Percentiles rank a stretch among this genome's conserved stretches.
Evolutionary conservation across 2,797 vertebrate species (phyloP).

Genomic region (Luscinia luscinia): DNA sequence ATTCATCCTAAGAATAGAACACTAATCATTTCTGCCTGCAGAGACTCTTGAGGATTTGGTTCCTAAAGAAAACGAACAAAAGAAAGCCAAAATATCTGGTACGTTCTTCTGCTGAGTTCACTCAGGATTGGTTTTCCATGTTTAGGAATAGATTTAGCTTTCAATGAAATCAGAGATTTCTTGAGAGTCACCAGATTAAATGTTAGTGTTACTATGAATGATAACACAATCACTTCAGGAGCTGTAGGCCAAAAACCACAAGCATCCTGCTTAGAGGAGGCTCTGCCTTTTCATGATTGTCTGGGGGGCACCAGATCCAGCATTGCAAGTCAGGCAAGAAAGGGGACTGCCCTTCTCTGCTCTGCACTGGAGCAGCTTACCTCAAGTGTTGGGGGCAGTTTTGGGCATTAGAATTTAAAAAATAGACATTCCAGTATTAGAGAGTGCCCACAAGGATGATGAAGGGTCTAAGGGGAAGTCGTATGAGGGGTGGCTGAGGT

Average conservation of each 20-base stretch:
- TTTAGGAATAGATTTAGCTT: constrained; percentile 43
- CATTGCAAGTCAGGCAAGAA: fast-evolving
- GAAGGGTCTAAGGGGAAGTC: neutral
- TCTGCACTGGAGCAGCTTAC: fast-evolving
- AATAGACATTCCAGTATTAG: neutral
- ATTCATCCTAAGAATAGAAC: constrained; percentile 69
- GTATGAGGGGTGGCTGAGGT: neutral
- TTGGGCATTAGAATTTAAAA: neutral
- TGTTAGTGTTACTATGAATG: neutral
- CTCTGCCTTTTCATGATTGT: neutral
- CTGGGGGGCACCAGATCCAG: too few species aligned
- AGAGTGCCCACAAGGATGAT: neutral
- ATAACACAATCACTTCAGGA: neutral
- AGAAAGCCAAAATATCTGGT: constrained; percentile 38
- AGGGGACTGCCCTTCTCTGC: fast-evolving
- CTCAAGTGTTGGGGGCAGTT: too few species aligned
- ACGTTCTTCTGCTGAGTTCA: constrained; percentile 50
- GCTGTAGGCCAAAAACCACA: neutral
- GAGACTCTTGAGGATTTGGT: constrained; percentile 56
- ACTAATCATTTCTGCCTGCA: constrained; percentile 69
- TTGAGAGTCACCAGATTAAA: neutral
- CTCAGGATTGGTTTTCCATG: constrained; percentile 52
- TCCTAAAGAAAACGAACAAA: constrained; percentile 66
- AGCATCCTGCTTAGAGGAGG: neutral
- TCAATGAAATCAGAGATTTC: neutral